Conservation (phyloP, 2,797 vertebrate genomes). For the Staurois parvus region DNA sequence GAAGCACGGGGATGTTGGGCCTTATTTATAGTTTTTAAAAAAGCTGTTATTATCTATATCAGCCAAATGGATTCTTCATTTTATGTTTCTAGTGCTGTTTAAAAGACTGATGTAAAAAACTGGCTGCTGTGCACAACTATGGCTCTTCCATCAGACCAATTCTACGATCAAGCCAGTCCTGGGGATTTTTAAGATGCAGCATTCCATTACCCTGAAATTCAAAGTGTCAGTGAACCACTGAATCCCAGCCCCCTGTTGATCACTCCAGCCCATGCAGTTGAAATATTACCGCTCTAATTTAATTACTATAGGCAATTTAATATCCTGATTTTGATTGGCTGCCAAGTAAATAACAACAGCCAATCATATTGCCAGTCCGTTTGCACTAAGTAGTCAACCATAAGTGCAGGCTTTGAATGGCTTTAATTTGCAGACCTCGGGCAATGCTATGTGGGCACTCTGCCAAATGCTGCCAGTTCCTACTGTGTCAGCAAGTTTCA, state of each 20-base stretch:
- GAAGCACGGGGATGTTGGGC: too few species aligned
- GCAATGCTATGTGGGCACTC: neutral
- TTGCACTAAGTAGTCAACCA: conserved; percentile 7
- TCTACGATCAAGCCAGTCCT: too few species aligned
- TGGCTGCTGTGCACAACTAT: too few species aligned
- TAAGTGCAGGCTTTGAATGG: neutral
- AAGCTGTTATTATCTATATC: too few species aligned
- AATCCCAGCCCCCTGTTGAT: neutral
- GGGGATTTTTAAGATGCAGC: too few species aligned
- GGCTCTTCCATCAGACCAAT: too few species aligned
- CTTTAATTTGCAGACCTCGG: conserved; percentile 24
- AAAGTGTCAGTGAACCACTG: neutral
- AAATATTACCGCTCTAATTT: neutral
- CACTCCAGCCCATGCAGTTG: neutral
- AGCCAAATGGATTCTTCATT: too few species aligned
- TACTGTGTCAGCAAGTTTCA: conserved; percentile 41
- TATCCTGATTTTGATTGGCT: conserved; percentile 1
- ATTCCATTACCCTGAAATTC: neutral
- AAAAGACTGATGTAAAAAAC: too few species aligned
- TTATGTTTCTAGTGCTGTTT: too few species aligned
- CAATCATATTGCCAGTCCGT: conserved; percentile 7
- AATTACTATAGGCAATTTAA: neutral
- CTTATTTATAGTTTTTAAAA: too few species aligned
- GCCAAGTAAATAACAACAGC: neutral
- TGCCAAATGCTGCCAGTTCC: conserved; percentile 32